These are phyloP conservation scores for Neocrepidodera transversa DNA, from an alignment of 2,888 invertebrate genomes.

Conservation along the genomic window DNA sequence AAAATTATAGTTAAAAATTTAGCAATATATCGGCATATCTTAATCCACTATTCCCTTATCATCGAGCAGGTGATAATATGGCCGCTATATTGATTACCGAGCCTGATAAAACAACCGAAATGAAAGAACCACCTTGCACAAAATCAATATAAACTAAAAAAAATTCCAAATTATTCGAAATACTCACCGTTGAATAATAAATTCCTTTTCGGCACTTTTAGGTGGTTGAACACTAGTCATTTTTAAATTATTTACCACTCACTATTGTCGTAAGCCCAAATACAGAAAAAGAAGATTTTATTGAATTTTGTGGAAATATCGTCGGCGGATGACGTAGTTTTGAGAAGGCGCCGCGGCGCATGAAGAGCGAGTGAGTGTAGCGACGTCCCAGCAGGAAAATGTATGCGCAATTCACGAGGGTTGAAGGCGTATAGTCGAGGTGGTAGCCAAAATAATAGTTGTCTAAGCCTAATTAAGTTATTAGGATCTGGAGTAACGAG, in stretches of 20 bases:
- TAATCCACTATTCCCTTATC: too few relatives aligned
- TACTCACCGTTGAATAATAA: conserved; percentile 43
- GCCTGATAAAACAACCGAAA: conserved; percentile 19
- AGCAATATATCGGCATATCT: too few relatives aligned
- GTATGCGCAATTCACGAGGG: conserved; percentile 23
- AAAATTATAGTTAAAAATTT: too few relatives aligned
- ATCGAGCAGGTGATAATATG: conserved; percentile 31
- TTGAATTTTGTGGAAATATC: conserved; percentile 10
- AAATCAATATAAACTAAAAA: background rate
- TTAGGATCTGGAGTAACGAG: too few relatives aligned
- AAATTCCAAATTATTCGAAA: background rate
- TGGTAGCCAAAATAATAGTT: background rate
- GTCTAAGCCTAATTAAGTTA: too few relatives aligned
- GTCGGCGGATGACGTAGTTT: conserved; percentile 24
- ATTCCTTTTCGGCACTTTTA: conserved; percentile 46
- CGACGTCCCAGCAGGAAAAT: conserved; percentile 12
- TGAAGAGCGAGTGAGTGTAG: conserved; percentile 25
- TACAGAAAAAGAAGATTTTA: conserved; percentile 10
- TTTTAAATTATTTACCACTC: conserved; percentile 18
- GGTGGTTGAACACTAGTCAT: conserved; percentile 49
- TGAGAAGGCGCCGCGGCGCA: conserved; percentile 31
- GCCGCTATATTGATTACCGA: conserved; percentile 34
- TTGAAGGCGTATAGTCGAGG: background rate
- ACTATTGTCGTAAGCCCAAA: background rate
- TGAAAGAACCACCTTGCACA: background rate